These are phyloP conservation scores for Trichosurus vulpecula DNA, from an alignment of 2,797 vertebrate genomes.

Conservation along the genomic window DNA sequence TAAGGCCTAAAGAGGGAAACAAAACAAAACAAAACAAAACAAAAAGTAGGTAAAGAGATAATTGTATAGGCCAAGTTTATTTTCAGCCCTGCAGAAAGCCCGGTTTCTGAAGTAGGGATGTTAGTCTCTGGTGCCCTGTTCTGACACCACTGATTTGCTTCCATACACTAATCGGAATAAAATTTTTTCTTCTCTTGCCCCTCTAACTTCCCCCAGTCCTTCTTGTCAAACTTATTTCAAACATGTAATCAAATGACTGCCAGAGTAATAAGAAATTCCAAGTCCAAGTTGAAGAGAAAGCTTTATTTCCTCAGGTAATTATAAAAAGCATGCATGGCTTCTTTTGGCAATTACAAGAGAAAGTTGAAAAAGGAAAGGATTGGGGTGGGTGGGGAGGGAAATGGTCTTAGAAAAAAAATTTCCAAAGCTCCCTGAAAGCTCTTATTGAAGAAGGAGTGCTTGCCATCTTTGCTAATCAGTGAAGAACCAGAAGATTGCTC, in stretches of 20 bases:
- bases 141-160: constrained; percentile 7
- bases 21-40: constrained; percentile 39
- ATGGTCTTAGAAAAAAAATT: accelerated
- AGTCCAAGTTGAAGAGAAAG: background rate
- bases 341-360: background rate
- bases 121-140: background rate
- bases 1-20: background rate
- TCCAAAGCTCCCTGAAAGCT: background rate
- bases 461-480: background rate
- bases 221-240: background rate
- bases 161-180: background rate
- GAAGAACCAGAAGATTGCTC: background rate
- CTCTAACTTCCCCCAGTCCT: background rate
- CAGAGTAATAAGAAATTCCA: background rate
- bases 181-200: background rate
- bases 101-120: constrained; percentile 22
- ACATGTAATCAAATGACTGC: background rate
- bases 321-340: background rate
- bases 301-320: constrained; percentile 15
- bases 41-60: too few relatives aligned
- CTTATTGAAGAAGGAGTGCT: constrained; percentile 1
- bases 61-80: constrained; percentile 1
- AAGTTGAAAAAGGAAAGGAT: background rate
- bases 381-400: background rate
- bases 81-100: constrained; percentile 44